Evolutionary conservation across 2,888 invertebrate genomes (phyloP), one percentile per base, ranked within the genome.

Genomic region (Isotomurus palustris): DNA sequence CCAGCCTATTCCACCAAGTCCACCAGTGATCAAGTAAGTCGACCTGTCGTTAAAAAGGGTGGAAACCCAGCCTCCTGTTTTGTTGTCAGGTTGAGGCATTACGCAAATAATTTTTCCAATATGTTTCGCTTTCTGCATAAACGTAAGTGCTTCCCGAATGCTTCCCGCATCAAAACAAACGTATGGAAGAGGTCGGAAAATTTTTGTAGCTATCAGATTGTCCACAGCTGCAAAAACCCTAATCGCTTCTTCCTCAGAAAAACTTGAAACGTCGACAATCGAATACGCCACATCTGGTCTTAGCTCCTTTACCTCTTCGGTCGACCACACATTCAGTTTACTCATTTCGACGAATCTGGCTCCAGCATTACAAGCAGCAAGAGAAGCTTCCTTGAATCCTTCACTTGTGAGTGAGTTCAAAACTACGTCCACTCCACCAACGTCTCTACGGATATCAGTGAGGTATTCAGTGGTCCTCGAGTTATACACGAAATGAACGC

Each of bases 21-120:
- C 64, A 35, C 64, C 64, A 22, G 60, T 64, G 17, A 64, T 60
- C 14, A 64, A 32, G 22, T 64, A 64, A 1, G 60, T 64, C 12
- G 52, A 45, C 29, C 36, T 19, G 4, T 47, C 49, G 45, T 60
- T 58, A 36, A 64, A 64, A n/a, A n/a, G n/a, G n/a, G n/a, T n/a
- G n/a, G n/a, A n/a, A n/a, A n/a, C n/a, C n/a, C n/a, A n/a, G n/a
- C n/a, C n/a, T n/a, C n/a, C n/a, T 1, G 43, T 36, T 14, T 45
- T 48, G 32, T 36, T n/a, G 10, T 21, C 32, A 1, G 56, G 10
- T 29, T 60, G 53, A 3, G 63, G 63, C 55, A 63, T 57, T 6
- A 47, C 47, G 28, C 56, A 52, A 24, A 63, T 50, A n/a, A 63
- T 41, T 19, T 60, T 60, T 2, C 60, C 60, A 45, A 60, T 53